phyloP scores from a whole-genome alignment of 2,888 invertebrate genomes.

The Nezara viridula region DNA sequence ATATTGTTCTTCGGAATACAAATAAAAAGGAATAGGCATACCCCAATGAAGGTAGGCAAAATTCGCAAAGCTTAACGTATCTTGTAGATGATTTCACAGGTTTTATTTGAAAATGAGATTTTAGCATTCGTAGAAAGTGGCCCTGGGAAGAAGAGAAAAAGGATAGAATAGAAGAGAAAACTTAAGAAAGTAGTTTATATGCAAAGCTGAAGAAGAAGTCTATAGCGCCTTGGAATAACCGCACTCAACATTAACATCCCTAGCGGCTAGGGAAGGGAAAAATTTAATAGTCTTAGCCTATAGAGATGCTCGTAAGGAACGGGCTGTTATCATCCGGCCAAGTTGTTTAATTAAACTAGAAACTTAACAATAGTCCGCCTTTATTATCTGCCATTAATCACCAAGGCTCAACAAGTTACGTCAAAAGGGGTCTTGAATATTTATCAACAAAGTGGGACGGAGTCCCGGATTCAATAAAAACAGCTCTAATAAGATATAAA shows the following conservation, averaged over 20 bases:
- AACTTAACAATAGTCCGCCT: slow-evolving; percentile 12
- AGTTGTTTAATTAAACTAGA: slow-evolving; percentile 39
- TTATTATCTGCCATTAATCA: slow-evolving; percentile 33
- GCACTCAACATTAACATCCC: slow-evolving; percentile 19
- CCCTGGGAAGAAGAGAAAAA: background rate
- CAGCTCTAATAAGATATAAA: no score
- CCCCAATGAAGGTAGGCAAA: no score
- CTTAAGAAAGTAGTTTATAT: slow-evolving; percentile 22
- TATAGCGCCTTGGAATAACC: background rate
- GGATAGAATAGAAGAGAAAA: background rate
- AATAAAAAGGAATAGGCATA: no score
- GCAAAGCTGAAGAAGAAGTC: background rate
- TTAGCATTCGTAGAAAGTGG: background rate
- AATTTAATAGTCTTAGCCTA: background rate
- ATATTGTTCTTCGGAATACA: no score
- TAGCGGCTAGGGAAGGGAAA: background rate
- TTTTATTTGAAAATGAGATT: background rate
- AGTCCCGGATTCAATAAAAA: background rate
- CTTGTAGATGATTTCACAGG: no score
- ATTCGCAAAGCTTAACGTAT: no score
- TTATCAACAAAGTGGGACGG: background rate
- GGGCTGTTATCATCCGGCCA: background rate
- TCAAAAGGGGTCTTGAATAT: slow-evolving; percentile 13
- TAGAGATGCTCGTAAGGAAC: background rate
- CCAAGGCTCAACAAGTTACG: slow-evolving; percentile 5